Evolutionary conservation across 2,113 vertebrate genomes (phyloP).

Genomic region (Saccopteryx leptura): DNA sequence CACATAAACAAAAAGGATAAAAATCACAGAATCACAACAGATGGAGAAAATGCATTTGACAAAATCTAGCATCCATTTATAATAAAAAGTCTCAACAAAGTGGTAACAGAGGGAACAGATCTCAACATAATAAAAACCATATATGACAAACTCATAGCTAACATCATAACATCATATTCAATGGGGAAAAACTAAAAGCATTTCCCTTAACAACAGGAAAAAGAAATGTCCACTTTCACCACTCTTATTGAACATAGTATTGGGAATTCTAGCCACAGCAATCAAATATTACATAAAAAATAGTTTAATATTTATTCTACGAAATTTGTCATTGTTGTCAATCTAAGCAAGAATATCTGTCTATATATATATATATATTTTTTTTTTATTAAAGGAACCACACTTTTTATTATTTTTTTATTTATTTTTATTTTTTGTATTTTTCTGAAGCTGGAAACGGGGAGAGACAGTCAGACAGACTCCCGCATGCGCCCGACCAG

Average conservation of each 20-base stretch:
- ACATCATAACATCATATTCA: neutral
- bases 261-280: neutral
- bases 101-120: neutral
- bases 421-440: too few relatives aligned
- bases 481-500: too few relatives aligned
- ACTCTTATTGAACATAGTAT: neutral
- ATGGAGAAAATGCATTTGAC: neutral
- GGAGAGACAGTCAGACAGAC: too few relatives aligned
- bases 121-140: neutral
- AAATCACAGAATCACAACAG: neutral
- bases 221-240: neutral
- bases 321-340: neutral
- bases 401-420: too few relatives aligned
- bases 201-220: neutral
- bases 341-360: slow-evolving; percentile 32
- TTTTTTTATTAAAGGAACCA: neutral
- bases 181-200: neutral
- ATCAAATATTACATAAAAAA: neutral
- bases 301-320: slow-evolving; percentile 57
- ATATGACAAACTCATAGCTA: neutral
- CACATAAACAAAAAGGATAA: neutral
- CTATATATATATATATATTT: neutral
- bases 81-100: neutral
- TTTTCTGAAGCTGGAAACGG: too few relatives aligned
- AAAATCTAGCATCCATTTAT: neutral